Percentiles rank a stretch among this genome's conserved stretches.
phyloP scores from a whole-genome alignment of 2,113 vertebrate species.

The Xyrauchen texanus region DNA sequence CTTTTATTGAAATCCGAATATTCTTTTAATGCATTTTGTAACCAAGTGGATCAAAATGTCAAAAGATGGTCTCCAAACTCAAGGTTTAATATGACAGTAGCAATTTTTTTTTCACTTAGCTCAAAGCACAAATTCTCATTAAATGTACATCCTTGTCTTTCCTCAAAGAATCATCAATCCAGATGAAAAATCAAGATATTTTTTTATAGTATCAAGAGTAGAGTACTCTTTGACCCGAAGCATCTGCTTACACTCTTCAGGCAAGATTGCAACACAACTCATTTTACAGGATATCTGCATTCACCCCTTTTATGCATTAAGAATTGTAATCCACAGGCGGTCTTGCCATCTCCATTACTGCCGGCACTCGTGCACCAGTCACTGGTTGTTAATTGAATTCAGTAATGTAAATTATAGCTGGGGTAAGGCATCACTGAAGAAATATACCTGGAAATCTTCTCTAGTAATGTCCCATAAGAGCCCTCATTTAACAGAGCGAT shows the following conservation, averaged over 20 bases:
- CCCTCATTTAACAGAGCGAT: conserved; percentile 28
- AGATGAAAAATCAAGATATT: too few relatives aligned
- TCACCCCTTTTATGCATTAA: conserved; percentile 8
- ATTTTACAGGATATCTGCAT: neutral
- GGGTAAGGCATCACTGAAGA: conserved; percentile 21
- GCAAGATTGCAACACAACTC: neutral
- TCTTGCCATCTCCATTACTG: conserved; percentile 12
- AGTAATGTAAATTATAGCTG: conserved; percentile 38
- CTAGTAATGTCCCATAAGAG: conserved; percentile 31
- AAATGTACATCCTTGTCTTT: too few relatives aligned
- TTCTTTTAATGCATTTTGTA: neutral
- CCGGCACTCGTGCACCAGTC: neutral
- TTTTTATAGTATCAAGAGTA: too few relatives aligned
- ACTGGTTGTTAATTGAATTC: conserved; percentile 36
- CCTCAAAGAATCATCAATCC: too few relatives aligned
- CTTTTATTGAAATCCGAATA: too few relatives aligned
- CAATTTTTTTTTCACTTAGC: neutral
- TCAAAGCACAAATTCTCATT: too few relatives aligned
- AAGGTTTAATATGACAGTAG: neutral
- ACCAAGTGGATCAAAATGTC: neutral
- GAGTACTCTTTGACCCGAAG: neutral
- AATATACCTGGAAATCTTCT: conserved; percentile 27
- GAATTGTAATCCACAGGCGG: neutral
- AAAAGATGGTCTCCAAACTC: neutral
- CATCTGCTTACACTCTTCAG: neutral